Evolutionary conservation across 1,140 invertebrate genomes (phyloP), one percentile per base, ranked within the genome.

Genomic region (Pollicipes pollicipes): DNA sequence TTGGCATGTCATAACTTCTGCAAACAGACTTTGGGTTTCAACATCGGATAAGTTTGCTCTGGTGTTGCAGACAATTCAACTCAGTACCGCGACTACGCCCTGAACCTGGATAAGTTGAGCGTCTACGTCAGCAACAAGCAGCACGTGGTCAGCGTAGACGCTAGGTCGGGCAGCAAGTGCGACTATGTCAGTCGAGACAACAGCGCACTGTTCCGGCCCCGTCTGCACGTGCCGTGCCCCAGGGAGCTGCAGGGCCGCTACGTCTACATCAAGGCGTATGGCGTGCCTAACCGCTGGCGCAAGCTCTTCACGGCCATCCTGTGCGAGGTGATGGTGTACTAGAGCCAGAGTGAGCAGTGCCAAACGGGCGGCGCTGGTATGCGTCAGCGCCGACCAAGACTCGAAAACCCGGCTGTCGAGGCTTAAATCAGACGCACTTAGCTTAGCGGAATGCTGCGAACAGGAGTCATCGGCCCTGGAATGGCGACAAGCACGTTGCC

Each of bases 261-360:
- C 73, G 77, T 85, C 26, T 83, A 83, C 72, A 80, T 85, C 31
- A 80, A 83, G 75, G 83, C 83, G 0, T 80, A 78, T 72, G 83
- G 83, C n/a, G 77, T 81, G 3, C 78, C 80, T n/a, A 80, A 83
- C 74, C 77, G 81, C 58, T 84, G 81, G 80, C 81, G 79, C 70
- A 77, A 80, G 71, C 75, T 84, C 6, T 85, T 83, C 76, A 83
- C 80, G 63, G 80, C 83, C 58, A 80, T 84, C 29, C 75, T 85
- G 17, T 85, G 84, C 74, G 83, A 85, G 77, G 83, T 85, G 21
- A 79, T 79, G 76, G 81, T 83, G n/a, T 84, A 84, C 72, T 80
- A 72, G 76, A n/a, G n/a, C n/a, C n/a, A 69, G 26, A 64, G n/a
- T n/a, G n/a, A n/a, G n/a, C n/a, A n/a, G n/a, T n/a, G n/a, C n/a